Percentiles rank a stretch among this genome's conserved stretches.
Conservation (phyloP, 2,888 invertebrate species). For the Pachydiplax longipennis region DNA sequence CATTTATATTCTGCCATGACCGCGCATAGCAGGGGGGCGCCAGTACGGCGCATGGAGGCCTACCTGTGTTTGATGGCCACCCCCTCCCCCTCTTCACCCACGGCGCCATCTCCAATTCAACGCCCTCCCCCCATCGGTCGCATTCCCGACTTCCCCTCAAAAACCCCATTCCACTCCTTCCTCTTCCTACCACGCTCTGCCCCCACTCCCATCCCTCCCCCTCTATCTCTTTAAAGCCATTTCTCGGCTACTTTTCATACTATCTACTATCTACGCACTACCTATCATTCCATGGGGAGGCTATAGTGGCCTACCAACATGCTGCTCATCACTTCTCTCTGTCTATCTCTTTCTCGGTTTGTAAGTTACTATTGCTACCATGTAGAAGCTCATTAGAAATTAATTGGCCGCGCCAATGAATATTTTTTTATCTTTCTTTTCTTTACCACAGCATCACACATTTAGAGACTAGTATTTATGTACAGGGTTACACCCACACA, state of each 20-base stretch:
- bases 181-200: neutral
- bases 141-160: neutral
- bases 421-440: no score
- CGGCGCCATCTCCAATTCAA: conserved; percentile 24
- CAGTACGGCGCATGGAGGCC: conserved; percentile 7
- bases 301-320: no score
- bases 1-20: conserved; percentile 33
- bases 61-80: conserved; percentile 42
- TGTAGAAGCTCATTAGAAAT: no score
- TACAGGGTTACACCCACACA: no score
- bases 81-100: neutral
- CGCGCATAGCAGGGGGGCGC: conserved; percentile 42
- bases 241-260: no score
- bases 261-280: no score
- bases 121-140: neutral
- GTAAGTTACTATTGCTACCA: neutral
- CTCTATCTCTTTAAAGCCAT: neutral
- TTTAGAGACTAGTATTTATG: no score
- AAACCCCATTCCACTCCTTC: neutral
- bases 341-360: neutral
- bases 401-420: no score
- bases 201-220: neutral
- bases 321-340: no score
- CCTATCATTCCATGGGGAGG: no score
- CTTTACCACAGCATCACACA: no score